A percentile compares a stretch with the other conserved stretches of the same genome.
Evolutionary conservation across 1,140 invertebrate genomes (phyloP).

Genomic region (Aphis gossypii): DNA sequence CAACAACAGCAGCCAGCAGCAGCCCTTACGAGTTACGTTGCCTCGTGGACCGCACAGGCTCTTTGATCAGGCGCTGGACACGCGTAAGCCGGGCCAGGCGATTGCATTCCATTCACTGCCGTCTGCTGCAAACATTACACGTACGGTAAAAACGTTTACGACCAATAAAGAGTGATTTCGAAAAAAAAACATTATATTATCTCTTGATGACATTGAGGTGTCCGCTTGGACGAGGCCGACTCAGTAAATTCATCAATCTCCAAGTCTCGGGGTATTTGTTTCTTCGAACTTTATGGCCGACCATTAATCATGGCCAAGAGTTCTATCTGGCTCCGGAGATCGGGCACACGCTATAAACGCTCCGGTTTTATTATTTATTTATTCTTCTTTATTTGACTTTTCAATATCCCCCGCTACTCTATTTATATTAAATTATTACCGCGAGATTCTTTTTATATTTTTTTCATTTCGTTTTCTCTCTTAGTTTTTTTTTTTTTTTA

Average conservation of each 20-base stretch:
- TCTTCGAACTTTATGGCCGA: slow-evolving; percentile 54
- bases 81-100: not conserved
- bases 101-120: slow-evolving; percentile 50
- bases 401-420: slow-evolving; percentile 48
- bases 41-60: slow-evolving; percentile 17
- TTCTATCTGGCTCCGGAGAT: slow-evolving; percentile 3
- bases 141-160: slow-evolving; percentile 48
- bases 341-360: slow-evolving; percentile 53
- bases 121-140: slow-evolving; percentile 38
- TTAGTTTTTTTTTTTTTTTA: not conserved
- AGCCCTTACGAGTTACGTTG: slow-evolving; percentile 32
- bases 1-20: not conserved
- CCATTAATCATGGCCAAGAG: slow-evolving; percentile 51
- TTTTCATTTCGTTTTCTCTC: not conserved
- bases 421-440: slow-evolving; percentile 41
- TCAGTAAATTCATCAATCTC: slow-evolving; percentile 56
- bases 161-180: slow-evolving; percentile 53
- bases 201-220: slow-evolving; percentile 57
- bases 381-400: slow-evolving; percentile 56
- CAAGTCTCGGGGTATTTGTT: slow-evolving; percentile 52
- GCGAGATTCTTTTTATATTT: slow-evolving; percentile 35
- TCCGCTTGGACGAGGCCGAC: slow-evolving; percentile 51
- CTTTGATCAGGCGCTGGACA: slow-evolving; percentile 41
- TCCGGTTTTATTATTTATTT: slow-evolving; percentile 56
- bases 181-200: slow-evolving; percentile 37